Conservation (phyloP, 2,113 vertebrate genomes). For the Bolborhynchus lineola region DNA sequence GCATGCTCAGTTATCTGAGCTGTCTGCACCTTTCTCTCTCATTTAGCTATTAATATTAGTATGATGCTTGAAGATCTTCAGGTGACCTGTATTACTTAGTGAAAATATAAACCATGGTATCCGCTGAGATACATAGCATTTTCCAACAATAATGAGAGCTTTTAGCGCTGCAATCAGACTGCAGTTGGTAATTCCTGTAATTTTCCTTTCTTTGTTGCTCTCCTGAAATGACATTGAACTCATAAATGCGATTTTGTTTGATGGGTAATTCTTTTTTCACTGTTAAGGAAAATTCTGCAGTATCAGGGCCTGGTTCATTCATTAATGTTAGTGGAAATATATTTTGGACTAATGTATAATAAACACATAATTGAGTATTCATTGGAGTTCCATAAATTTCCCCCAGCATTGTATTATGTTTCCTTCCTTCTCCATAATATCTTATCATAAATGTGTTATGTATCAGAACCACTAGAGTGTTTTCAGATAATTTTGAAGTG, state of each 20-base stretch:
- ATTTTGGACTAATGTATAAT: neutral
- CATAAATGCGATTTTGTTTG: neutral
- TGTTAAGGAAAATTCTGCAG: neutral
- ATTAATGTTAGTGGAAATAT: neutral
- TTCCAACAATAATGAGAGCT: neutral
- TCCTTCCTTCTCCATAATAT: neutral
- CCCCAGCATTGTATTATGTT: neutral
- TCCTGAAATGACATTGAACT: neutral
- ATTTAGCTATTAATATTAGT: neutral
- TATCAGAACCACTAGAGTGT: neutral
- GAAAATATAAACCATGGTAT: neutral
- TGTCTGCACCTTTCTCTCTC: neutral
- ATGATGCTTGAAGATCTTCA: neutral
- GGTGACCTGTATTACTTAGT: neutral
- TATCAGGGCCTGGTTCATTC: neutral
- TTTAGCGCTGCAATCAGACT: neutral
- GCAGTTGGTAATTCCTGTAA: neutral
- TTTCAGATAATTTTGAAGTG: neutral
- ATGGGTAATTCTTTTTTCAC: neutral
- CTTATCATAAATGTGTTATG: neutral
- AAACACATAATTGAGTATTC: neutral
- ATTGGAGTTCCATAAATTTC: neutral
- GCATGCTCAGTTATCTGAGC: conserved; percentile 19
- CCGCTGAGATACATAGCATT: neutral
- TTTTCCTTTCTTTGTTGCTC: neutral